Base-by-base conservation (phyloP, 2,113 vertebrate genomes). In the Felis chaus region DNA sequence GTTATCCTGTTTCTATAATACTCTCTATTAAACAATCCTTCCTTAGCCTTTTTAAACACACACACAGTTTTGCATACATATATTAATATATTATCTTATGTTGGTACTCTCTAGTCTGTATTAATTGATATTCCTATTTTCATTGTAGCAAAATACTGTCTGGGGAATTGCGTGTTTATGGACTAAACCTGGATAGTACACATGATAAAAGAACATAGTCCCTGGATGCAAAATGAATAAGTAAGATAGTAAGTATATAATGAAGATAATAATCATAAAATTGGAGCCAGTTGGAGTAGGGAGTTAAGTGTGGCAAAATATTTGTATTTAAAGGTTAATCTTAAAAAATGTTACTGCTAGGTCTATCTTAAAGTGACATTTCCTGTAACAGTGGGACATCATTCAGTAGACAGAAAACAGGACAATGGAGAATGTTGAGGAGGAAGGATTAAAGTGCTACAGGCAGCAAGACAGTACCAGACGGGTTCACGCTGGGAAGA, bases 81-180 rank as follows among this genome's bases (percentile, higher is more conserved):
- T 53, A 81, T 48, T 76, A 41, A 29, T 18, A 31, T 45, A 94
- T 53, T 68, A 23, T 50, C 48, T 45, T 74, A 33, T 19, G 25
- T 73, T 81, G 45, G 13, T 85, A 66, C 48, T 88, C 31, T 88
- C 36, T 76, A 25, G 39, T 76, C 50, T 50, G 11, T 79, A 68
- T 57, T 94, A 61, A 82, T 57, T 93, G 57, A 7, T 45, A 61
- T 45, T 93, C 16, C 33, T 85, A 39, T 84, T 74, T 91, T 91
- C 41, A 85, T 33, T 84, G 39, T 31, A 85, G 36, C 39, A 94
- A 88, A 92, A 86, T 66, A 45, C 45, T 85, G 27, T 61, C 71
- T 76, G 84, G 79, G 41, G 41, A 81, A 82, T 82, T 91, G 66
- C 21, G 69, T 61, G 57, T 93, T 92, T 96, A 82, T 36, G 31